Evolutionary conservation across 1,140 invertebrate species (phyloP), one percentile per base, ranked within the genome.

Genomic region (Antheraea pernyi): DNA sequence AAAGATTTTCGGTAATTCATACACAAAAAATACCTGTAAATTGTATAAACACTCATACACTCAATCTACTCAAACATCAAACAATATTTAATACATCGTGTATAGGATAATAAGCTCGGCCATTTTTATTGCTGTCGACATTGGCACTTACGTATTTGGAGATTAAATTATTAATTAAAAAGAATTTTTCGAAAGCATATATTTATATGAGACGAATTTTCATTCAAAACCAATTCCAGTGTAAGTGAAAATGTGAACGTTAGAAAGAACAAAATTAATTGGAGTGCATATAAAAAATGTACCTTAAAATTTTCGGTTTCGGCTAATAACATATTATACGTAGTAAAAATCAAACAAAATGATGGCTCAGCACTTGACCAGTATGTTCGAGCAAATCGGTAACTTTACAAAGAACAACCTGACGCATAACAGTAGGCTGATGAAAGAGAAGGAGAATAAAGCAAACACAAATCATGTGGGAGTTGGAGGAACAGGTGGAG

Each of bases 341-440:
- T n/a, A 8, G 62, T 60, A 66, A 62, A 30, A 16, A 39, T 19
- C 65, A 68, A 58, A 10, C 75, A 91, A 89, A 69, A 92, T 92
- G 91, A 93, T 93, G 92, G 88, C 91, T 65, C 92, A 93, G 76
- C 91, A 93, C 59, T 66, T 93, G 68, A 88, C 89, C 66, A 93
- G 82, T 67, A 92, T 93, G 85, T 93, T 93, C 82, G 92, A 93
- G 75, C 91, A 93, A 70, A 83, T 93, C 67, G 92, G 92, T 8
- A 93, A 93, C 79, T 93, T 93, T 71, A 93, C 92, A 6, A 93
- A 93, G 83, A 93, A 92, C 77, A 93, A 93, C 67, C 68, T 93
- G 74, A 86, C 86, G 7, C 84, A 88, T 58, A 91, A 89, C 69
- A 91, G 79, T 65, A 92, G 92, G 70, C 61, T 83, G 46, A 74